A percentile compares a stretch with the other conserved stretches of the same genome.
These are phyloP conservation scores for Nylanderia fulva DNA, from an alignment of 1,140 invertebrate genomes.

Conservation along the genomic window DNA sequence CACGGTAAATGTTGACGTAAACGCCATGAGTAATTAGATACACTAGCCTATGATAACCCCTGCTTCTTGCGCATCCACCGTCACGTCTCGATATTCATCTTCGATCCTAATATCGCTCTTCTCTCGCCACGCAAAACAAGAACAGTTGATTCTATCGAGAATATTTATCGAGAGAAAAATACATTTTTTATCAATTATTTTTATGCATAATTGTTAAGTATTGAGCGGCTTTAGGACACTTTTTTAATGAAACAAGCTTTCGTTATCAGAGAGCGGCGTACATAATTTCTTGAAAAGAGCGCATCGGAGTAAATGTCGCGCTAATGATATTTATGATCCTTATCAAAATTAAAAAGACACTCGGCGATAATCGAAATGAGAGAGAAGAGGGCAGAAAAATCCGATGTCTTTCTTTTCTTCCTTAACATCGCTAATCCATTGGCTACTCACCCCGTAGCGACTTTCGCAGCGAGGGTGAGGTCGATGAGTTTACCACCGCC, in stretches of 20 bases:
- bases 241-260: background rate
- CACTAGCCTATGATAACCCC: conserved; percentile 79
- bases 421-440: conserved; percentile 80
- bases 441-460: conserved; percentile 67
- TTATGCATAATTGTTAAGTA: background rate
- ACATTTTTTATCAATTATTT: conserved; percentile 15
- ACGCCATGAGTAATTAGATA: conserved; percentile 85
- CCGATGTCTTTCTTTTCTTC: conserved; percentile 52
- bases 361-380: conserved; percentile 55
- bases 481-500: conserved; percentile 60
- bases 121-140: conserved; percentile 62
- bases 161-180: background rate
- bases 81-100: conserved; percentile 49
- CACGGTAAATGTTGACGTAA: conserved; percentile 85
- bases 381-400: conserved; percentile 56
- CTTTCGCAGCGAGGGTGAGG: conserved; percentile 22
- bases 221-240: background rate
- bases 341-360: conserved; percentile 81
- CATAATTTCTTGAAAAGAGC: background rate
- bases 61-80: conserved; percentile 73
- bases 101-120: conserved; percentile 11
- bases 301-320: conserved; percentile 46
- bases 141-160: background rate
- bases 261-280: background rate
- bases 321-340: conserved; percentile 76